A percentile compares a stretch with the other conserved stretches of the same genome.
These are phyloP conservation scores for Bucco capensis DNA, from an alignment of 2,113 vertebrate genomes.

Conservation along the genomic window DNA sequence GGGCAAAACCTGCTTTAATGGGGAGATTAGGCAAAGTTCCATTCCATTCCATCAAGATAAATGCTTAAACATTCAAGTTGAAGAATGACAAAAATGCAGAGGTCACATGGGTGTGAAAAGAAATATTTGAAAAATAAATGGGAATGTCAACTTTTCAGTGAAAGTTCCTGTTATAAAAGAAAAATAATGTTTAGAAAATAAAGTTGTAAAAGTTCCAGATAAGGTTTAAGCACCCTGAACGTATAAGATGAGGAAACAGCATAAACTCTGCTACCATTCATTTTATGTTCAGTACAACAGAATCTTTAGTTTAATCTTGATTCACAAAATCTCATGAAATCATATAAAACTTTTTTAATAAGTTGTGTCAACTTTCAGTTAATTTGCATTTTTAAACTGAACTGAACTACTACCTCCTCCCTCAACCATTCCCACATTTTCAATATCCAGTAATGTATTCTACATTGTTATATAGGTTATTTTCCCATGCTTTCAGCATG, in stretches of 20 bases:
- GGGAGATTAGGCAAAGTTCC: background rate
- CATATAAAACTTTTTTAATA: background rate
- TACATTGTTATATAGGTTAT: background rate
- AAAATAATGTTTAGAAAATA: background rate
- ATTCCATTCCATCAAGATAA: too few species aligned
- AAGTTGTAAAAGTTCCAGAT: background rate
- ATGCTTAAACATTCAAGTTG: background rate
- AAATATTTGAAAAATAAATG: background rate
- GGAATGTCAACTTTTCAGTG: background rate
- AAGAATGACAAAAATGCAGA: background rate
- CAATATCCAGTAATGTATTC: background rate
- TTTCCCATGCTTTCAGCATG: background rate
- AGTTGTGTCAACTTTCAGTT: background rate
- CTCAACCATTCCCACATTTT: background rate
- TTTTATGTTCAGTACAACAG: background rate
- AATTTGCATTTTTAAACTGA: background rate
- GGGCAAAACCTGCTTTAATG: background rate
- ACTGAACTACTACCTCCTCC: background rate
- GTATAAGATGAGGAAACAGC: background rate
- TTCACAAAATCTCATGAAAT: background rate
- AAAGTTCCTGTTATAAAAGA: background rate
- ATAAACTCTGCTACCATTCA: background rate
- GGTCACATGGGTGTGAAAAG: background rate
- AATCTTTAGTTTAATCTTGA: background rate
- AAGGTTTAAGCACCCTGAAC: background rate